A percentile compares a stretch with the other conserved stretches of the same genome.
Conservation (phyloP, 2,888 invertebrate species). For the Lasioglossum zephyrum region DNA sequence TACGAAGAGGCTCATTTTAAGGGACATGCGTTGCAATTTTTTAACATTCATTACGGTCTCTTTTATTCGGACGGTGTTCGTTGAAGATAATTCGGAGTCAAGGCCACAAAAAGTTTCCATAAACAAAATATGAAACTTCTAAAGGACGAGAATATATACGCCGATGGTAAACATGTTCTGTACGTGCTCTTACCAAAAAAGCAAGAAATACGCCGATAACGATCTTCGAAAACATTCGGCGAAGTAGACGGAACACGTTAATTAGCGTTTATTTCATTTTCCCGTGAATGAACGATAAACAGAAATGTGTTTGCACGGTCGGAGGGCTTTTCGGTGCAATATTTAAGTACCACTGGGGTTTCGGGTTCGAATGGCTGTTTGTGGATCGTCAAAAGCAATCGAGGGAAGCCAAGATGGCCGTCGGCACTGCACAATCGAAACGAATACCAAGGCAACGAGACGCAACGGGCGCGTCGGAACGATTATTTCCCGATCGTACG, state of each 20-base stretch:
- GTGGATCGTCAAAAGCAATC: background rate
- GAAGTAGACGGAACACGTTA: background rate
- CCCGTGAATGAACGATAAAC: background rate
- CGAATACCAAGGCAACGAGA: background rate
- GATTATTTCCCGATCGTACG: conserved; percentile 21
- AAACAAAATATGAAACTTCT: background rate
- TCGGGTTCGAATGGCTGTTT: background rate
- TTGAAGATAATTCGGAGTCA: background rate
- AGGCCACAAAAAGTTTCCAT: background rate
- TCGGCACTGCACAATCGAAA: background rate
- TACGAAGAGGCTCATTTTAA: too few species aligned
- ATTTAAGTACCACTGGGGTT: background rate
- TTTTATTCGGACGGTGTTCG: too few species aligned
- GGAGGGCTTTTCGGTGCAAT: background rate
- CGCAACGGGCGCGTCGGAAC: background rate
- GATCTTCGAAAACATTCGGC: background rate
- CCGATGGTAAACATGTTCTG: background rate
- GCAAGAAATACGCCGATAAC: background rate
- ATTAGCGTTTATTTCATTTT: background rate
- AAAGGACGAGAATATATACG: background rate
- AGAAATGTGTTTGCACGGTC: background rate
- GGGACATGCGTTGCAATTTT: too few species aligned
- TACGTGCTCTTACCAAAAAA: background rate
- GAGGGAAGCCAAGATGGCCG: background rate
- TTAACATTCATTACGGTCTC: too few species aligned